These are phyloP conservation scores for Dermochelys coriacea DNA, from an alignment of 2,797 vertebrate species.

Conservation along the genomic window DNA sequence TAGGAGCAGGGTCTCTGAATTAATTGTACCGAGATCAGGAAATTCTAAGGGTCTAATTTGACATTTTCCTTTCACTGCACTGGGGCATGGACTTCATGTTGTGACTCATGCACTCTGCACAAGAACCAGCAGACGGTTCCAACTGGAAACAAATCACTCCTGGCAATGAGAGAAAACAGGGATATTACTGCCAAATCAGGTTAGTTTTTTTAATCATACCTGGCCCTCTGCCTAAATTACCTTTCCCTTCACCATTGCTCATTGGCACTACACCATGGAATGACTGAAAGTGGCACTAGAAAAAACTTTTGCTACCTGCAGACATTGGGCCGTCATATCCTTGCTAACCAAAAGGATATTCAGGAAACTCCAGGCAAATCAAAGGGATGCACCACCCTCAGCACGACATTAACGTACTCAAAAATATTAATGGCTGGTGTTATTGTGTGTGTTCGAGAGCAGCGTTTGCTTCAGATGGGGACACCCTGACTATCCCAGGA, in stretches of 20 bases:
- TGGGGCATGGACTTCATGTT: fast-evolving
- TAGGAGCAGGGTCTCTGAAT: background rate
- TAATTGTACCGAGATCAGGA: background rate
- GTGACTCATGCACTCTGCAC: background rate
- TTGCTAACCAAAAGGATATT: background rate
- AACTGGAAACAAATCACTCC: background rate
- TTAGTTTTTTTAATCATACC: background rate
- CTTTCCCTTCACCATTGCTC: background rate
- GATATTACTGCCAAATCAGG: background rate
- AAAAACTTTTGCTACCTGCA: background rate
- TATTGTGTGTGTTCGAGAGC: background rate
- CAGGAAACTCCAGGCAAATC: background rate
- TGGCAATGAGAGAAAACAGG: background rate
- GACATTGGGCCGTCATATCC: background rate
- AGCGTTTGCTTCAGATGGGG: background rate
- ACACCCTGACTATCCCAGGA: too few relatives aligned
- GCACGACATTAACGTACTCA: background rate
- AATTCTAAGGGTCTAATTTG: background rate
- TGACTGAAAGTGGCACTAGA: background rate
- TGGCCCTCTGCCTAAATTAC: background rate
- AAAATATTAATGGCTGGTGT: background rate
- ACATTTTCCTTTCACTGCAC: constrained; percentile 1
- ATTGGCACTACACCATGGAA: background rate
- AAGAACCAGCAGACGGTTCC: background rate
- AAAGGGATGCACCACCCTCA: background rate